These are phyloP conservation scores for Amia ocellicauda DNA, from an alignment of 2,113 vertebrate genomes.

Conservation along the genomic window DNA sequence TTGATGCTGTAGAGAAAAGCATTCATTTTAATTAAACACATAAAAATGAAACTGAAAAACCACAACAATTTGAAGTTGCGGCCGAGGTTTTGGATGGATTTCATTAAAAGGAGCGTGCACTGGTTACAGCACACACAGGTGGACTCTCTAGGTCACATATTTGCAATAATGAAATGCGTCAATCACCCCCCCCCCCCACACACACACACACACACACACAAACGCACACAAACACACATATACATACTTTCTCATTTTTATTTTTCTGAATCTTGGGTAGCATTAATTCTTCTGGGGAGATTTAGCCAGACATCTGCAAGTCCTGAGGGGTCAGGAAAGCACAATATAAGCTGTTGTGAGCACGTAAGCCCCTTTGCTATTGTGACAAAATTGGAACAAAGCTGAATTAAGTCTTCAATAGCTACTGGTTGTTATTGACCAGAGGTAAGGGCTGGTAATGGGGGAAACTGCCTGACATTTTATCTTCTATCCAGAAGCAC, in stretches of 20 bases:
- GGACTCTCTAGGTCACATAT: slow-evolving; percentile 2
- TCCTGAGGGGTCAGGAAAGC: background rate
- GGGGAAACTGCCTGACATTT: slow-evolving; percentile 29
- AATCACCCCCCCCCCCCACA: too few relatives aligned
- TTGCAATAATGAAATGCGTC: slow-evolving; percentile 8
- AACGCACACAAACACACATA: too few relatives aligned
- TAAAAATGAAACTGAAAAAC: too few relatives aligned
- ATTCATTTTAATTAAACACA: background rate
- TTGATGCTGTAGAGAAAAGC: slow-evolving; percentile 3
- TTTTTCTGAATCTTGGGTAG: background rate
- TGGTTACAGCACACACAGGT: background rate
- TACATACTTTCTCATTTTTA: too few relatives aligned
- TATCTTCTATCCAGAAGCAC: slow-evolving; percentile 28
- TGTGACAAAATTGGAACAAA: background rate
- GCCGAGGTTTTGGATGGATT: background rate
- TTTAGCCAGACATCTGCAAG: background rate
- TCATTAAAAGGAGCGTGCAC: slow-evolving; percentile 1
- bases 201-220: too few relatives aligned
- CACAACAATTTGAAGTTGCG: too few relatives aligned
- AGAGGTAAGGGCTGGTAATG: background rate
- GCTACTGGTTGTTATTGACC: background rate
- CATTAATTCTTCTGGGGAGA: background rate
- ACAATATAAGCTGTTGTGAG: background rate
- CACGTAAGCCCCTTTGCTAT: background rate
- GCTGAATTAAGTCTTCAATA: background rate